Evolutionary conservation across 2,797 vertebrate genomes (phyloP), one percentile per base, ranked within the genome.

Genomic region (Hyperoplus immaculatus): DNA sequence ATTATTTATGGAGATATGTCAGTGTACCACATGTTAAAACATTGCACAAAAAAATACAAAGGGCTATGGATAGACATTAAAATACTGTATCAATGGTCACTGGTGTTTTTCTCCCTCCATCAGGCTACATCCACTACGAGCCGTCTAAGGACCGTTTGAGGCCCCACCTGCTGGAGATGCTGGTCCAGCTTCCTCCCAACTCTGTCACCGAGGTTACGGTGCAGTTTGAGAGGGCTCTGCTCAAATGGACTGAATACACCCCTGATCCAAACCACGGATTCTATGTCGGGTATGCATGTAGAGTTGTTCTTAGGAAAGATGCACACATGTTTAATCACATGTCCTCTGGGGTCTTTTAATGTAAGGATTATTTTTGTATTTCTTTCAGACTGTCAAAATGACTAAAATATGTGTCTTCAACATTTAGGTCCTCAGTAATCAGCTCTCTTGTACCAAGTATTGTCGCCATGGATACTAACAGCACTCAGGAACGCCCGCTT

Each of bases 211-310:
- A 99, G 92, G 96, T 99, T 68, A 97, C 96, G 0, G 96, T 99
- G 83, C 95, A 99, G 94, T 99, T 99, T 89, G 98, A 99, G 92
- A 95, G 97, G 71, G 97, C 97, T 0, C 93, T 99, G 78, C 84
- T 99, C 60, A 99, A 98, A 91, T 99, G 98, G 98, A 99, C 98
- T 0, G 98, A 99, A 84, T 99, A 99, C 88, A 95, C 97, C 0
- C 97, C 98, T 0, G 98, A 99, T 86, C 97, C 98, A 11, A 99
- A 99, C 87, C 98, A 99, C 0, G 98, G 98, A 79, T 99, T 99
- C 89, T 99, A 99, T 0, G 95, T 99, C 0, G 95, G 98, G 98
- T 99, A 84, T 64, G 93, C 11, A 21, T 14, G 0, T 6, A 1
- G 9, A 45, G 16, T 29, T 43, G 7, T 69, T 54, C 8, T 46